A percentile compares a stretch with the other conserved stretches of the same genome.
Evolutionary conservation across 2,888 invertebrate species (phyloP).

Genomic region (Diarsia dahlii): DNA sequence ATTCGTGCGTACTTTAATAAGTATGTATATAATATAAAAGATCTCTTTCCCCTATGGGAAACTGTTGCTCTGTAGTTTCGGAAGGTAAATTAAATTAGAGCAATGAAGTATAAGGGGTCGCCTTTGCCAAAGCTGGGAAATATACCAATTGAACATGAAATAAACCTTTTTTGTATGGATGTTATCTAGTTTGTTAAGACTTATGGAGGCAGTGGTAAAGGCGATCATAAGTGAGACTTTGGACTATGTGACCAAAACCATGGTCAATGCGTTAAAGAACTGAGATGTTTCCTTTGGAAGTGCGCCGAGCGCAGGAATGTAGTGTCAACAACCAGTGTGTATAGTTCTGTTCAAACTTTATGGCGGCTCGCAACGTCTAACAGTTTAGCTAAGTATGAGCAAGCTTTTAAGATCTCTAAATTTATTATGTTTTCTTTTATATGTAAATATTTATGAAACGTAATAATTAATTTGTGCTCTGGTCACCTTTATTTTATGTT

Average conservation of each 20-base stretch:
- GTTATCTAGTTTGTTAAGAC: constrained; percentile 32
- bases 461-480: constrained; percentile 29
- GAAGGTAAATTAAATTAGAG: background rate
- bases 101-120: background rate
- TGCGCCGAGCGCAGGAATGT: background rate
- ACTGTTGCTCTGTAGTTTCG: background rate
- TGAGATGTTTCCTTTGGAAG: background rate
- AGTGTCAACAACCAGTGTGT: background rate
- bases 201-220: background rate
- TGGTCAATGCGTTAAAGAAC: background rate
- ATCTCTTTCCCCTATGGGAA: background rate
- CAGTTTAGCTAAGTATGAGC: background rate
- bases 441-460: constrained; percentile 17
- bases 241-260: background rate
- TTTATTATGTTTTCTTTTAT: constrained; percentile 9
- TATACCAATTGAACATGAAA: constrained; percentile 15
- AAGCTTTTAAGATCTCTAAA: constrained; percentile 39
- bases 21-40: background rate
- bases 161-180: constrained; percentile 22
- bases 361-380: background rate
- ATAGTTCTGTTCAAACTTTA: background rate
- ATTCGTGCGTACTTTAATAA: background rate
- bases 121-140: constrained; percentile 7
- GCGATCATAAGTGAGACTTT: background rate
- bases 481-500: constrained; percentile 2